Percentiles rank a stretch among this genome's conserved stretches.
Conservation (phyloP, 2,113 vertebrate species). For the Hydropotes inermis region DNA sequence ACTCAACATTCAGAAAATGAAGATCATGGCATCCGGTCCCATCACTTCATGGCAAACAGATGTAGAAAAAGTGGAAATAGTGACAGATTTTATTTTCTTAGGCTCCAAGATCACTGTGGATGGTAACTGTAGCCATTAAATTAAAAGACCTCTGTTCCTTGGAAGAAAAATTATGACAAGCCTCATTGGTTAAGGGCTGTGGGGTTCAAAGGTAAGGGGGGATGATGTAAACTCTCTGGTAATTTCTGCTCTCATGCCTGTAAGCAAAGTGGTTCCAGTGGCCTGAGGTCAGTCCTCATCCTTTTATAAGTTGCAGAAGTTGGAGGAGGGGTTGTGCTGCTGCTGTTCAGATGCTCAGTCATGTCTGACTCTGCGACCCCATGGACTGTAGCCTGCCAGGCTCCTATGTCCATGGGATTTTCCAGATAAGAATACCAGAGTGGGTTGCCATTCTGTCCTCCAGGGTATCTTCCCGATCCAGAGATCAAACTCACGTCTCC, state of each 20-base stretch:
- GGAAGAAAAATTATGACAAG: background rate
- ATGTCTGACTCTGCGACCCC: background rate
- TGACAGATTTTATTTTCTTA: background rate
- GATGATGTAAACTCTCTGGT: background rate
- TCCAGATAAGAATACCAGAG: background rate
- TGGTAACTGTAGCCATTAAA: background rate
- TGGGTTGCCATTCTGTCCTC: background rate
- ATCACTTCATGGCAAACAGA: background rate
- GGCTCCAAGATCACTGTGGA: background rate
- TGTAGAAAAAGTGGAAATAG: background rate
- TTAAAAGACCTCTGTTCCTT: background rate
- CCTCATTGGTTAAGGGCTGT: background rate
- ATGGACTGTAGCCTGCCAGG: background rate
- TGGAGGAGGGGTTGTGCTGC: background rate
- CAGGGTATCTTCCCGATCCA: background rate
- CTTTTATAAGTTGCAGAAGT: background rate
- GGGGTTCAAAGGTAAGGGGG: background rate
- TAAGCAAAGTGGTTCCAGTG: background rate
- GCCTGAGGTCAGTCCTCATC: background rate
- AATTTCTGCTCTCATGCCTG: background rate
- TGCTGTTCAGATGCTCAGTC: background rate
- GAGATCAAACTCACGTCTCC: background rate
- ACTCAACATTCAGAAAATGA: background rate
- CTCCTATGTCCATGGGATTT: background rate
- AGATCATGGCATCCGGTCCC: background rate